Base-by-base conservation (phyloP, 2,888 invertebrate genomes). In the Meta bourneti region DNA sequence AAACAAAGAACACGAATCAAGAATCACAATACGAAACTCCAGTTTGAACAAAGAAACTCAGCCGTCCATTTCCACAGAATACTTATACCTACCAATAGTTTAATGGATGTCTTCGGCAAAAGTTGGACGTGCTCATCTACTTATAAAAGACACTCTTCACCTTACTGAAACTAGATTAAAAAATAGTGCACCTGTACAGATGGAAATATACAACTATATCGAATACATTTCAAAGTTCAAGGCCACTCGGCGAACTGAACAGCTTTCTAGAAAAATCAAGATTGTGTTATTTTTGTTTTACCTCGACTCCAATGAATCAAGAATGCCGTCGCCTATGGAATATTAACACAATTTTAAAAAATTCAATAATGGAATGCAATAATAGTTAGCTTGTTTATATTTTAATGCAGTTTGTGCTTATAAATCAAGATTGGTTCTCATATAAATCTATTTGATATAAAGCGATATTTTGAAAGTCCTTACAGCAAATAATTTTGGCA, bases 11-110 rank as follows among this genome's bases (percentile, higher is more conserved):
- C 19, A 20, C 54, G 19, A 19, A 48, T 8, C 74, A 69, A n/a
- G 87, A 87, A 72, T 61, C 79, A 9, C 72, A 82, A 51, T 79
- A 61, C 51, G 91, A 87, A 88, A 91, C 91, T 61, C 91, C 91
- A 9, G 87, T 91, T 49, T 91, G 70, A 81, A 54, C 70, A 34
- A 77, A 20, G 75, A 69, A 52, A 54, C 20, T 16, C 8, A 72
- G 72, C 91, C 91, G 91, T 91, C 91, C 91, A 91, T 78, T 61
- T 80, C 8, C 8, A 61, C 9, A 61, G 61, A 13, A 19, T 49
- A 54, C 34, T 80, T 54, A 54, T 20, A 61, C 34, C 4, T 34
- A 34, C 16, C 11, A 74, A 74, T 74, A 34, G 19, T 74, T 34
- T 8, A 19, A 0, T 7, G 74, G 19, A 19, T 34, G 74, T 74